A percentile compares a stretch with the other conserved stretches of the same genome.
Evolutionary conservation across 2,113 vertebrate genomes (phyloP).

Genomic region (Alosa alosa): DNA sequence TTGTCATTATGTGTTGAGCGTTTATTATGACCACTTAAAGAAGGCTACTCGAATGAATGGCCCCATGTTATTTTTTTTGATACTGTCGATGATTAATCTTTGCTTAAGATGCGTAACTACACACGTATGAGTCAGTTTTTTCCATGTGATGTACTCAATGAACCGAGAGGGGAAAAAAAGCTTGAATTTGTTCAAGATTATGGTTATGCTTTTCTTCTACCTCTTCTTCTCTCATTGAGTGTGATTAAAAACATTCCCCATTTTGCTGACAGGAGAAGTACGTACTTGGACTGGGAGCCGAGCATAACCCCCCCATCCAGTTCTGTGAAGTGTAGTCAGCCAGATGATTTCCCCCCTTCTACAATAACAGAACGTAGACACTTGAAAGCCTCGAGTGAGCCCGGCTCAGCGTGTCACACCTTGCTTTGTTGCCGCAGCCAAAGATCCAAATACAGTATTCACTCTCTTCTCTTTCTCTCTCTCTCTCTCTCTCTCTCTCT

Average conservation of each 20-base stretch:
- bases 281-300: not conserved
- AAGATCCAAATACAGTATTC: constrained; percentile 19
- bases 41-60: not conserved
- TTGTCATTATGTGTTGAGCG: not conserved
- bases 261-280: not conserved
- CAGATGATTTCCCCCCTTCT: not conserved
- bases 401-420: constrained; percentile 21
- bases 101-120: not conserved
- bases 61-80: not conserved
- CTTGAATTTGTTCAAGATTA: not conserved
- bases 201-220: not conserved
- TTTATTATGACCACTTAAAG: not conserved
- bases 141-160: not conserved
- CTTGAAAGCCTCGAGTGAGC: not conserved
- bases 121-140: not conserved
- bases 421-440: not conserved
- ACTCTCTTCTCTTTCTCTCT: not conserved
- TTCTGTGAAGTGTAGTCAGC: not conserved
- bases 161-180: not conserved
- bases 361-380: not conserved
- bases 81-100: not conserved
- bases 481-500: not conserved
- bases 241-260: constrained; percentile 15
- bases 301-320: not conserved
- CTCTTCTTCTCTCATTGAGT: not conserved